A percentile compares a stretch with the other conserved stretches of the same genome.
These are phyloP conservation scores for Lepus americanus DNA, from an alignment of 2,113 vertebrate genomes.

Conservation along the genomic window DNA sequence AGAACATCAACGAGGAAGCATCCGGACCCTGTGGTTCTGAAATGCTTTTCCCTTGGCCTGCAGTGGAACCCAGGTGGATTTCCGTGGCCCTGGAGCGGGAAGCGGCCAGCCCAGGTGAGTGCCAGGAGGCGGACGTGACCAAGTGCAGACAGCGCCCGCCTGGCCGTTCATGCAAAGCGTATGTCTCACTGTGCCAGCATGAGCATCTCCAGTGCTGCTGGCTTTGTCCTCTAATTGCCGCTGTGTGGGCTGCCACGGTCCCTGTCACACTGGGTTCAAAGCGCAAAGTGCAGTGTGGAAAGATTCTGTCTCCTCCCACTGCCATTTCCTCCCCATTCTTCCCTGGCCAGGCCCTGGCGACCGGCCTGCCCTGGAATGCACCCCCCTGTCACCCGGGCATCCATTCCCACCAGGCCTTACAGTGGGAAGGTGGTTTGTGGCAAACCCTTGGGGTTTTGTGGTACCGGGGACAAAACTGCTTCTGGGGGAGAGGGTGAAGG, in stretches of 20 bases:
- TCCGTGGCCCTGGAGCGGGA: not conserved
- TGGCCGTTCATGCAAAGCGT: not conserved
- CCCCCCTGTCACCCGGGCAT: constrained; percentile 44
- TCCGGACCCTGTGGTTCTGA: not conserved
- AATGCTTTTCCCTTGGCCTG: not conserved
- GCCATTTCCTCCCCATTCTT: constrained; percentile 15
- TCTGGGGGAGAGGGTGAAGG: not conserved
- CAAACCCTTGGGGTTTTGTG: constrained; percentile 8
- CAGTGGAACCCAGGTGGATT: not conserved
- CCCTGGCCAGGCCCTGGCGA: not conserved
- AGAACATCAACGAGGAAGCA: not conserved
- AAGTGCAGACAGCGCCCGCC: not conserved
- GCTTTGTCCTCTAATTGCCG: not conserved
- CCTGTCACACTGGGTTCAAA: not conserved
- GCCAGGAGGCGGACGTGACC: not conserved
- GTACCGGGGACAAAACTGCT: constrained; percentile 10
- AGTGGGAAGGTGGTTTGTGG: constrained; percentile 77
- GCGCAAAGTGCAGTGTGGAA: not conserved
- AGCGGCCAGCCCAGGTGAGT: not conserved
- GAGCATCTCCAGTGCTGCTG: not conserved
- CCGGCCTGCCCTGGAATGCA: constrained; percentile 35
- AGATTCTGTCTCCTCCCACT: not conserved
- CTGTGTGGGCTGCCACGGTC: not conserved
- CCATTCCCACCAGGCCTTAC: constrained; percentile 57
- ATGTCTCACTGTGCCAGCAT: not conserved